Evolutionary conservation across 2,113 vertebrate species (phyloP).

Genomic region (Poeciliopsis retropinna): DNA sequence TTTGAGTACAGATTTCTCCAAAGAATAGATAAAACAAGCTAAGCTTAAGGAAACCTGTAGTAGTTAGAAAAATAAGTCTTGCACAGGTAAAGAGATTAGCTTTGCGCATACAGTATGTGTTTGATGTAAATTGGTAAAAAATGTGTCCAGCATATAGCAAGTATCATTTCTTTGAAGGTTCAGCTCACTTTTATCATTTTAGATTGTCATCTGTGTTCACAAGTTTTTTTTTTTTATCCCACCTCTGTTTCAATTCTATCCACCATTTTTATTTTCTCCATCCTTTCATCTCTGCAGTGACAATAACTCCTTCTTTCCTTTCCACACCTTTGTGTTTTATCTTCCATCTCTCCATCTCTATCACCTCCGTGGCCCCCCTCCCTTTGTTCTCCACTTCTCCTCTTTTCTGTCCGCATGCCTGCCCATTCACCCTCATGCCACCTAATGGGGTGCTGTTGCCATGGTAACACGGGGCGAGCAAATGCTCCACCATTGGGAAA

Average conservation of each 20-base stretch:
- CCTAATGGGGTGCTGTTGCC: conserved; percentile 70
- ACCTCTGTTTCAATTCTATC: neutral
- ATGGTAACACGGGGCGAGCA: conserved; percentile 60
- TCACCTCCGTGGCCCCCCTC: neutral
- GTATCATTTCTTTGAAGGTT: neutral
- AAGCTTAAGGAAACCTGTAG: neutral
- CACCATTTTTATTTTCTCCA: conserved; percentile 1
- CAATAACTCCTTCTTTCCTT: conserved; percentile 8
- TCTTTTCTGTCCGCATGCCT: conserved; percentile 26
- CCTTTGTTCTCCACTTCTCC: neutral
- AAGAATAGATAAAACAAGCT: neutral
- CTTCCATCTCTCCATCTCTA: conserved; percentile 27
- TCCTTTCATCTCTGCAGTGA: neutral
- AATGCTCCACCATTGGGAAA: conserved; percentile 44
- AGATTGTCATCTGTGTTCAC: conserved; percentile 13
- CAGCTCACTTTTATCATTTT: neutral
- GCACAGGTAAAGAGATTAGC: neutral
- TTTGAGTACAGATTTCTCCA: neutral
- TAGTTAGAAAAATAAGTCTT: conserved; percentile 5
- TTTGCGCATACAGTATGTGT: neutral
- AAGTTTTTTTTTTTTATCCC: neutral
- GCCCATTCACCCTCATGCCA: conserved; percentile 48
- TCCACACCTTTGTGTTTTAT: conserved; percentile 8
- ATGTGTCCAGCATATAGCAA: neutral
- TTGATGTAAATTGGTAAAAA: conserved; percentile 15